A percentile compares a stretch with the other conserved stretches of the same genome.
These are phyloP conservation scores for Pycnomerus fuliginosus DNA, from an alignment of 2,888 invertebrate genomes.

Conservation along the genomic window DNA sequence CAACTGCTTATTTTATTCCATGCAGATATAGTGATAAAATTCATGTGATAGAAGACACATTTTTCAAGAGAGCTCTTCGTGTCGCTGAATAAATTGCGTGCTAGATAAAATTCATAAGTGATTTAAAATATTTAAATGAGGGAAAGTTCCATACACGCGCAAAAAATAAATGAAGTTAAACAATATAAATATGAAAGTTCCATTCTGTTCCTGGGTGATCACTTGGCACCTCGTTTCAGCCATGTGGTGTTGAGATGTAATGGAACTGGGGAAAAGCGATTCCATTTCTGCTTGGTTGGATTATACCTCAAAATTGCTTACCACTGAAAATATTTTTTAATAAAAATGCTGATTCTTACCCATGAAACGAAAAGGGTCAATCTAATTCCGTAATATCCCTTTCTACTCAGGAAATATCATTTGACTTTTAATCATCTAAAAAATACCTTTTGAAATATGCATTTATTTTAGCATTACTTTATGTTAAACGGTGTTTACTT, in stretches of 20 bases:
- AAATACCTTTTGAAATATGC: too few relatives aligned
- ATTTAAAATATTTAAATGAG: conserved; percentile 5
- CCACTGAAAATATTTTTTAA: conserved; percentile 26
- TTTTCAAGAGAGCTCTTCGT: conserved; percentile 6
- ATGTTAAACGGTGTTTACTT: too few relatives aligned
- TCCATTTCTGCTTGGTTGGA: conserved; percentile 26
- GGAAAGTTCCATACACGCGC: conserved; percentile 1
- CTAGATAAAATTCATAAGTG: conserved; percentile 7
- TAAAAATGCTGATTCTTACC: conserved; percentile 25
- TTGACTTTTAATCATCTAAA: too few relatives aligned
- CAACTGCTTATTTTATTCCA: conserved; percentile 12
- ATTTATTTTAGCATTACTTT: too few relatives aligned
- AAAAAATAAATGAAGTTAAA: conserved; percentile 15
- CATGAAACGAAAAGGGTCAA: conserved; percentile 23
- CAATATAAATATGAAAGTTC: conserved; percentile 21
- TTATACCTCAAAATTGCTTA: conserved; percentile 31
- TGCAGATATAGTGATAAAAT: conserved; percentile 9
- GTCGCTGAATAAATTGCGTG: conserved; percentile 8
- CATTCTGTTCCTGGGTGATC: conserved; percentile 15
- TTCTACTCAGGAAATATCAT: too few relatives aligned
- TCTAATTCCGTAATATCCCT: conserved; percentile 22
- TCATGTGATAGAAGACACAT: not conserved
- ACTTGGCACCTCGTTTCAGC: conserved; percentile 26
- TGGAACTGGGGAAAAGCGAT: conserved; percentile 22
- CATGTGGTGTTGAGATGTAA: conserved; percentile 27